Percentiles rank a stretch among this genome's conserved stretches.
phyloP scores from a whole-genome alignment of 2,113 vertebrate species.

The Conger conger region DNA sequence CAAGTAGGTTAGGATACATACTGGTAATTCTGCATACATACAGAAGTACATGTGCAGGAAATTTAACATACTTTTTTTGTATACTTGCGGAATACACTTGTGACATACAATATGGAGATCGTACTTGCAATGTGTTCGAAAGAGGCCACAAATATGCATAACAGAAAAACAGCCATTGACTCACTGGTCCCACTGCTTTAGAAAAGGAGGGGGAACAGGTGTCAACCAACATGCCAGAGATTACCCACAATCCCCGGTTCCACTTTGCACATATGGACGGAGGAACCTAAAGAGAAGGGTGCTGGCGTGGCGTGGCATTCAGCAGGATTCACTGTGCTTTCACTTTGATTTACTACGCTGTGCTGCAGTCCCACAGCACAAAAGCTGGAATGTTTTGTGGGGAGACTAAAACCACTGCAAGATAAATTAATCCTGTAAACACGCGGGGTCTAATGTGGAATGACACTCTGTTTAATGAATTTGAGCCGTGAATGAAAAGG shows the following conservation, averaged over 20 bases:
- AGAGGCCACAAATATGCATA: too few relatives aligned
- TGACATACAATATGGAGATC: too few relatives aligned
- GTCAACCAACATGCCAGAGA: conserved; percentile 30
- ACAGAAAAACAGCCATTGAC: neutral
- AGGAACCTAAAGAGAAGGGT: neutral
- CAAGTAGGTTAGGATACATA: too few relatives aligned
- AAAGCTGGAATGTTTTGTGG: conserved; percentile 31
- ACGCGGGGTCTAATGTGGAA: conserved; percentile 51
- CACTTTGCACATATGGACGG: neutral
- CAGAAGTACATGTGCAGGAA: too few relatives aligned
- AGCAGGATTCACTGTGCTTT: conserved; percentile 32
- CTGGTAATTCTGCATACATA: too few relatives aligned
- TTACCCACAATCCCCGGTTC: conserved; percentile 36
- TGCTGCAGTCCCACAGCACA: conserved; percentile 32
- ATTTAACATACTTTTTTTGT: too few relatives aligned
- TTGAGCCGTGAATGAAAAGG: conserved; percentile 48
- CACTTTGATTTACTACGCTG: conserved; percentile 40
- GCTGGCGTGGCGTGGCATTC: conserved; percentile 17
- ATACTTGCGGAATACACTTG: too few relatives aligned
- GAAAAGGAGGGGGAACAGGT: conserved; percentile 30
- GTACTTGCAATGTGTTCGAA: too few relatives aligned
- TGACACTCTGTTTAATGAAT: conserved; percentile 53
- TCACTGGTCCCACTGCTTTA: conserved; percentile 35
- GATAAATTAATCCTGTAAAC: conserved; percentile 38
- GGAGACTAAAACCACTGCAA: conserved; percentile 33